Percentiles rank a stretch among this genome's conserved stretches.
Evolutionary conservation across 2,888 invertebrate genomes (phyloP).

Genomic region (Alsophila aescularia): DNA sequence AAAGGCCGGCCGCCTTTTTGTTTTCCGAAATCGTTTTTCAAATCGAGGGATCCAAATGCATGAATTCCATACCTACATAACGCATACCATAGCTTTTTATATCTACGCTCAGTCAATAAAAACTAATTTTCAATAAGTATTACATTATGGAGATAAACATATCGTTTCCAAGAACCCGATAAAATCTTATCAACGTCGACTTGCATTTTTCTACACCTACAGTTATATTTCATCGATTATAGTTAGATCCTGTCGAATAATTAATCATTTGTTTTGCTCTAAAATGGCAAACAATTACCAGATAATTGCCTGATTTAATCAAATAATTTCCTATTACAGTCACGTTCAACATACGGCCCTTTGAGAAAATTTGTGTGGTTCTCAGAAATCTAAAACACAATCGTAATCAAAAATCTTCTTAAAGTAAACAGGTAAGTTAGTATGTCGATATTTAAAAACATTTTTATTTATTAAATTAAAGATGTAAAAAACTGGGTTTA

Average conservation of each 20-base stretch:
- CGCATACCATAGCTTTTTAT: too few relatives aligned
- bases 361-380: background rate
- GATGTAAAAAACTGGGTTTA: too few relatives aligned
- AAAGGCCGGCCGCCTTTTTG: too few relatives aligned
- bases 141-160: background rate
- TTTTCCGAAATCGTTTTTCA: too few relatives aligned
- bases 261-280: background rate
- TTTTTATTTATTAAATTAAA: too few relatives aligned
- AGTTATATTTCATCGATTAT: background rate
- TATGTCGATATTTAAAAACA: too few relatives aligned
- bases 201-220: background rate
- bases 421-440: too few relatives aligned
- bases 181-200: background rate
- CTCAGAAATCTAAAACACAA: background rate
- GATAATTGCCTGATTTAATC: slow-evolving; percentile 48
- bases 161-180: background rate
- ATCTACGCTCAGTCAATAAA: too few relatives aligned
- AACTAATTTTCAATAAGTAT: too few relatives aligned
- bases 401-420: background rate
- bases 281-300: slow-evolving; percentile 33
- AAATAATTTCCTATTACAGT: slow-evolving; percentile 41
- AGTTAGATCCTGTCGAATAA: background rate
- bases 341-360: slow-evolving; percentile 1
- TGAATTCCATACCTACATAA: too few relatives aligned
- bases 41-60: too few relatives aligned